A percentile compares a stretch with the other conserved stretches of the same genome.
Conservation (phyloP, 1,140 invertebrate species). For the Neodiprion virginianus region DNA sequence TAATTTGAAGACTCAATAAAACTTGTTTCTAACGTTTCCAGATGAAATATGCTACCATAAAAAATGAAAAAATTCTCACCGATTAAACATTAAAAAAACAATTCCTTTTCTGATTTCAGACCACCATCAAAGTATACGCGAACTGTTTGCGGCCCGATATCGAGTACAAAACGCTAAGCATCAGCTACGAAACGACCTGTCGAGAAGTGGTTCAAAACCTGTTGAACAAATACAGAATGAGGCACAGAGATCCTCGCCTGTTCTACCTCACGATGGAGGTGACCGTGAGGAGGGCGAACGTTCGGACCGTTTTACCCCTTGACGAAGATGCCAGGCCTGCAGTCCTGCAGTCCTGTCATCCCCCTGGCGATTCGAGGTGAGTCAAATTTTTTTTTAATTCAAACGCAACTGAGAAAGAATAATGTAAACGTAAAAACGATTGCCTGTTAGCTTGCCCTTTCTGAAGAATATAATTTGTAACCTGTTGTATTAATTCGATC, state of each 20-base stretch:
- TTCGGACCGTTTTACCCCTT: conserved; percentile 81
- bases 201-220: conserved; percentile 84
- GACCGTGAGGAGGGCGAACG: conserved; percentile 79
- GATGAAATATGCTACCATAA: no score
- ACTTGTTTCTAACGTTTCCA: no score
- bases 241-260: conserved; percentile 88
- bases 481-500: no score
- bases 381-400: conserved; percentile 29
- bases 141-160: conserved; percentile 88
- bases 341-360: conserved; percentile 88
- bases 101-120: conserved; percentile 68
- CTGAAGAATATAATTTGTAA: not conserved
- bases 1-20: no score
- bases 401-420: no score
- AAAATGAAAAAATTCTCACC: no score
- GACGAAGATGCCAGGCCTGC: conserved; percentile 89
- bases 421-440: no score
- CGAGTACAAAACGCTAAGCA: conserved; percentile 90
- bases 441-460: no score
- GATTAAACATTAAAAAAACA: not conserved
- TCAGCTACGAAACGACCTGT: conserved; percentile 85
- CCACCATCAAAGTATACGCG: conserved; percentile 90
- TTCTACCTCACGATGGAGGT: conserved; percentile 95
- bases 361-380: conserved; percentile 88
- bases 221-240: conserved; percentile 90